A percentile compares a stretch with the other conserved stretches of the same genome.
These are phyloP conservation scores for Trimorus sp. DNA, from an alignment of 2,888 invertebrate species.

Conservation along the genomic window DNA sequence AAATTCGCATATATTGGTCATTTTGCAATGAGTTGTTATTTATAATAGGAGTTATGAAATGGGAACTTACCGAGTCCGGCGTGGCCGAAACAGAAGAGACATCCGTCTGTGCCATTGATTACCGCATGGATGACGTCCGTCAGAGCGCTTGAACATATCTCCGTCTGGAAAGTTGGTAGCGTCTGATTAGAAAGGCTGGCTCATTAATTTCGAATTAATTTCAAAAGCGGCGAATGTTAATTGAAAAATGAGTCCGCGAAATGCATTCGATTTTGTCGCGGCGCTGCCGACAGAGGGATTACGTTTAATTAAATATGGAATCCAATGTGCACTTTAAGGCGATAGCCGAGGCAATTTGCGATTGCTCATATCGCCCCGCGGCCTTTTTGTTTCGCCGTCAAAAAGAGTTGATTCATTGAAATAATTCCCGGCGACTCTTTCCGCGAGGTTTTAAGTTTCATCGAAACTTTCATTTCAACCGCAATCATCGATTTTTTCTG, in stretches of 20 bases:
- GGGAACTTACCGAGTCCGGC: constrained; percentile 90
- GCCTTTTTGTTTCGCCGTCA: neutral
- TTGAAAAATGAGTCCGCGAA: neutral
- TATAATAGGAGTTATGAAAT: too few relatives aligned
- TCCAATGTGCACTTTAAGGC: too few relatives aligned
- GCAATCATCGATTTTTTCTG: constrained; percentile 34
- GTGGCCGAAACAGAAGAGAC: constrained; percentile 94
- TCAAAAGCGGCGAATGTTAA: neutral
- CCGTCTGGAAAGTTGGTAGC: constrained; percentile 86
- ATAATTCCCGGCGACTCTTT: neutral
- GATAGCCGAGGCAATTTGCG: too few relatives aligned
- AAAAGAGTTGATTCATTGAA: neutral
- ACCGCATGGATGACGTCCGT: constrained; percentile 98
- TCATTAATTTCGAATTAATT: neutral
- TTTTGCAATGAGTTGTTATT: too few relatives aligned
- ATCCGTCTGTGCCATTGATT: constrained; percentile 96
- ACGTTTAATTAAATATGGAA: too few relatives aligned
- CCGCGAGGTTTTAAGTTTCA: neutral
- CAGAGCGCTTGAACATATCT: constrained; percentile 94
- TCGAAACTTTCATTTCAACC: constrained; percentile 21
- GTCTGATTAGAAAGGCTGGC: constrained; percentile 1
- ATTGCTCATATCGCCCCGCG: too few relatives aligned
- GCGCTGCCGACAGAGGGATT: too few relatives aligned
- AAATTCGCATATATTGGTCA: too few relatives aligned
- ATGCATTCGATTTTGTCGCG: too few relatives aligned